Conservation (phyloP, 2,113 vertebrate genomes). For the Campylomormyrus tamandua region DNA sequence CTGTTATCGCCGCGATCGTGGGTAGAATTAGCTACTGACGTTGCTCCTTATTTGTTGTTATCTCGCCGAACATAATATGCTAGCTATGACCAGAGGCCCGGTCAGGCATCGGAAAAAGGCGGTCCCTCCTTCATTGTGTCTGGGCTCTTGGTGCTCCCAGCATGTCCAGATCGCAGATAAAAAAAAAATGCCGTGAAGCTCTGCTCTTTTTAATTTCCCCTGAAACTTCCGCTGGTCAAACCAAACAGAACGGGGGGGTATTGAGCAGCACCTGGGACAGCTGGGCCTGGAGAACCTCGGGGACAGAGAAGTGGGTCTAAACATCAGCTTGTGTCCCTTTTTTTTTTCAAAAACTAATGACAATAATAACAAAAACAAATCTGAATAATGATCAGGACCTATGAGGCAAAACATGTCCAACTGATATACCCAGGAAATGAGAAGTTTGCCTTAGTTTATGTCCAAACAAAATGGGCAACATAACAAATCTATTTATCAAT, state of each 20-base stretch:
- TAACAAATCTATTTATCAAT: background rate
- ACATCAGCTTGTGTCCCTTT: background rate
- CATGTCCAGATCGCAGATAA: constrained; percentile 6
- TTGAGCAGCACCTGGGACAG: background rate
- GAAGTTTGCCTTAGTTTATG: background rate
- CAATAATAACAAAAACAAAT: background rate
- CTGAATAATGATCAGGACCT: background rate
- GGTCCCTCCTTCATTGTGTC: background rate
- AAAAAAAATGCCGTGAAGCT: background rate
- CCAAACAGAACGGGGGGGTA: background rate
- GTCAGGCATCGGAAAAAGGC: background rate
- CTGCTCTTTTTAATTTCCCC: constrained; percentile 12
- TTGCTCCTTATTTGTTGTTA: background rate
- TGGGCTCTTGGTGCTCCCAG: background rate
- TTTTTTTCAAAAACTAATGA: background rate
- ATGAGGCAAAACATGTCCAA: background rate
- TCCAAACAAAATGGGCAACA: background rate
- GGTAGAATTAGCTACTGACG: background rate
- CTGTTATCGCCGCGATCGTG: background rate
- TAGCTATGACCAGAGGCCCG: background rate
- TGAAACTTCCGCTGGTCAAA: constrained; percentile 7
- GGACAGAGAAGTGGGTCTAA: background rate
- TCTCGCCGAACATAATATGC: background rate
- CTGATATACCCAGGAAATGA: background rate
- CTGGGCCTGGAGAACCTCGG: background rate